Conservation (phyloP, 2,888 invertebrate species). For the Dioctria linearis region DNA sequence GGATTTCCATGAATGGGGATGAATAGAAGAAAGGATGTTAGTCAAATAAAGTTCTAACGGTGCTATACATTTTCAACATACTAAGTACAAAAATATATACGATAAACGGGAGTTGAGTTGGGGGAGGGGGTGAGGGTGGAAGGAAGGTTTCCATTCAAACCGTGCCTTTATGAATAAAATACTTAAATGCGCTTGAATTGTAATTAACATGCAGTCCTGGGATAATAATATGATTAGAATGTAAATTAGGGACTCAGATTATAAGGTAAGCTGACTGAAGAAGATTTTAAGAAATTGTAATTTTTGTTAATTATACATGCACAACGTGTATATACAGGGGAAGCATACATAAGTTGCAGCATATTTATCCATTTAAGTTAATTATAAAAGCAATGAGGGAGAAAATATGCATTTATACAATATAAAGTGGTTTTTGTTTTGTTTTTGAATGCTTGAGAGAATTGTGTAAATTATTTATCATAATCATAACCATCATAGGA, state of each 20-base stretch:
- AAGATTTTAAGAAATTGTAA: slow-evolving; percentile 20
- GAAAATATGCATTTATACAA: too few relatives aligned
- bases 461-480: too few relatives aligned
- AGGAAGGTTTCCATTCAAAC: slow-evolving; percentile 7
- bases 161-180: slow-evolving; percentile 3
- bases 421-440: too few relatives aligned
- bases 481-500: too few relatives aligned
- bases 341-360: too few relatives aligned
- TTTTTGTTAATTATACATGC: slow-evolving; percentile 13
- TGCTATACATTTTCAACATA: too few relatives aligned
- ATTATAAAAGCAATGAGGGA: too few relatives aligned
- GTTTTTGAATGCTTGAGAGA: too few relatives aligned
- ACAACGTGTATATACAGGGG: too few relatives aligned
- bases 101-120: too few relatives aligned
- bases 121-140: neutral
- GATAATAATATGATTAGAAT: slow-evolving; percentile 26
- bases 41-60: slow-evolving; percentile 28
- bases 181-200: slow-evolving; percentile 25
- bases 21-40: slow-evolving; percentile 17
- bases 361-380: too few relatives aligned
- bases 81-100: too few relatives aligned
- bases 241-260: slow-evolving; percentile 38
- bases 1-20: slow-evolving; percentile 35
- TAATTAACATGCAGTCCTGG: slow-evolving; percentile 40
- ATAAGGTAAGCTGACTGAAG: neutral